phyloP scores from a whole-genome alignment of 2,888 invertebrate species.

The Heterodera filipjevi region DNA sequence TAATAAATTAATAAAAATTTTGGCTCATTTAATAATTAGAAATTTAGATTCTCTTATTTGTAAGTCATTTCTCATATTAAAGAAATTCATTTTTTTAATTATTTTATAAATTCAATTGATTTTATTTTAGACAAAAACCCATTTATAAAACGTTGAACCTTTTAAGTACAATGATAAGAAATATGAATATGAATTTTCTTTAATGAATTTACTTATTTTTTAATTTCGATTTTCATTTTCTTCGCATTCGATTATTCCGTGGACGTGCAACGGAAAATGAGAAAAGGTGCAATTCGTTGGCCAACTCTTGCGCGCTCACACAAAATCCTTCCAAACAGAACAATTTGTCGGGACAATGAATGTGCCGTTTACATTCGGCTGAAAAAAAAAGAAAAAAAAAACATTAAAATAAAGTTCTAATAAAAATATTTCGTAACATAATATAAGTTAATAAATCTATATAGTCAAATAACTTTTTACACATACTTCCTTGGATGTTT shows the following conservation, averaged over 20 bases:
- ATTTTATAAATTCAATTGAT: too few relatives aligned
- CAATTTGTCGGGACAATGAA: background rate
- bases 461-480: background rate
- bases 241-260: background rate
- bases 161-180: too few relatives aligned
- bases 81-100: too few relatives aligned
- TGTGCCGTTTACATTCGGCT: constrained; percentile 5
- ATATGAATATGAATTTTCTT: too few relatives aligned
- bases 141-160: too few relatives aligned
- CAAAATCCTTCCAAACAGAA: background rate
- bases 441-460: background rate
- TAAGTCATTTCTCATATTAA: too few relatives aligned
- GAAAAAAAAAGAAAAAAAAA: background rate
- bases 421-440: background rate
- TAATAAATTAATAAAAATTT: too few relatives aligned
- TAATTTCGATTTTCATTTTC: background rate
- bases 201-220: background rate
- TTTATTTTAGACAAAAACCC: too few relatives aligned
- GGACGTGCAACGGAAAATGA: background rate
- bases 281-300: constrained; percentile 2
- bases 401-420: background rate
- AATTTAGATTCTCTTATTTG: too few relatives aligned
- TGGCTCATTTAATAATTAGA: too few relatives aligned
- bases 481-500: background rate
- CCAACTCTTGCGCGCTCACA: background rate